phyloP scores from a whole-genome alignment of 1,140 invertebrate species.

The silkworm (Bombyx mori) region DNA sequence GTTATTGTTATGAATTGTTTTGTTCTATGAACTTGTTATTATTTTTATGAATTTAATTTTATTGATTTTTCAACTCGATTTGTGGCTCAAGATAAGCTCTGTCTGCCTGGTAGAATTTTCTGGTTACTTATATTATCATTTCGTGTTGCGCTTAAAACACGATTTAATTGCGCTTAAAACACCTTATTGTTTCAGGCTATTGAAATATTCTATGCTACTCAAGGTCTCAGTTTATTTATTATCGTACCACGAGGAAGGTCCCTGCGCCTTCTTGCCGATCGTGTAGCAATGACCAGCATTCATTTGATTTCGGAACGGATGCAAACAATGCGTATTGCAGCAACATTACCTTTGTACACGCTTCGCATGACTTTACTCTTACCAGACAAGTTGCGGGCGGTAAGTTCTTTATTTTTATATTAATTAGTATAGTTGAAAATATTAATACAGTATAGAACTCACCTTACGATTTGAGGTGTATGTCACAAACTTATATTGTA shows the following conservation, averaged over 20 bases:
- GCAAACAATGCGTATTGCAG: constrained; percentile 31
- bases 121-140: no score
- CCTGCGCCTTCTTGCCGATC: constrained; percentile 21
- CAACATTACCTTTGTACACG: constrained; percentile 47
- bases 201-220: constrained; percentile 46
- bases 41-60: no score
- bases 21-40: no score
- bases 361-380: constrained; percentile 55
- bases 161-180: neutral
- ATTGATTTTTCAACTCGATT: no score
- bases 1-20: no score
- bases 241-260: constrained; percentile 32
- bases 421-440: constrained; percentile 2
- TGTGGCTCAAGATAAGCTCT: no score
- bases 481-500: no score
- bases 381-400: constrained; percentile 44
- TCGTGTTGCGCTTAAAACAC: no score
- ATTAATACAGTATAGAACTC: no score
- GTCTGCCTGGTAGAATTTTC: no score
- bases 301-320: constrained; percentile 22
- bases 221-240: constrained; percentile 36
- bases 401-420: constrained; percentile 23
- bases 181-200: constrained; percentile 39
- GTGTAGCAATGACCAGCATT: constrained; percentile 20
- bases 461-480: no score